A percentile compares a stretch with the other conserved stretches of the same genome.
Conservation (phyloP, 2,113 vertebrate species). For the Chaenocephalus aceratus region DNA sequence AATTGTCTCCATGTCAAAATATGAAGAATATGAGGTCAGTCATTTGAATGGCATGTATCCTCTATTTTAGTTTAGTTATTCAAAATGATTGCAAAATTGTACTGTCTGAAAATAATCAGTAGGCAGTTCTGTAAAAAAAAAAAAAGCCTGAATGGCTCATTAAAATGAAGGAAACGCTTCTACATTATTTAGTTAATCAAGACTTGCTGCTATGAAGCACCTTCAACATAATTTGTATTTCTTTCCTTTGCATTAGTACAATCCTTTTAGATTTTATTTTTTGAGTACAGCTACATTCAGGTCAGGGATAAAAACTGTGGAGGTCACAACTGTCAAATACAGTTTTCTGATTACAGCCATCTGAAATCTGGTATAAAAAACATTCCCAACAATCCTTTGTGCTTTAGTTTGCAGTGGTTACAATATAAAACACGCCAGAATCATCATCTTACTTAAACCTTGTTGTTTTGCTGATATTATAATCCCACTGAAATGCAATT, state of each 20-base stretch:
- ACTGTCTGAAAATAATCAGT: constrained; percentile 66
- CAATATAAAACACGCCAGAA: not conserved
- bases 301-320: constrained; percentile 50
- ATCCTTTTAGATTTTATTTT: constrained; percentile 38
- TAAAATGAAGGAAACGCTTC: constrained; percentile 56
- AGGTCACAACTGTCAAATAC: constrained; percentile 47
- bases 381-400: constrained; percentile 9
- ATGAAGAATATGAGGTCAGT: constrained; percentile 46
- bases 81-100: constrained; percentile 59
- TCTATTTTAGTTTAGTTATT: constrained; percentile 55
- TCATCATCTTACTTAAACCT: not conserved
- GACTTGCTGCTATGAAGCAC: constrained; percentile 42
- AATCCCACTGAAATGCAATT: not conserved
- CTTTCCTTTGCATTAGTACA: constrained; percentile 47
- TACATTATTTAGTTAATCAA: constrained; percentile 66
- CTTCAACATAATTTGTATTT: constrained; percentile 49
- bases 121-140: constrained; percentile 52
- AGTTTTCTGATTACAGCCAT: constrained; percentile 46
- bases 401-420: not conserved
- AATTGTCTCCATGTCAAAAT: constrained; percentile 41
- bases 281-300: constrained; percentile 37
- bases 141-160: constrained; percentile 67
- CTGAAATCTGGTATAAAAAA: constrained; percentile 45
- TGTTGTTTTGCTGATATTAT: not conserved
- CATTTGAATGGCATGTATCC: constrained; percentile 57